phyloP scores from a whole-genome alignment of 1,140 invertebrate species.

The Lordiphosa stackelbergi region DNA sequence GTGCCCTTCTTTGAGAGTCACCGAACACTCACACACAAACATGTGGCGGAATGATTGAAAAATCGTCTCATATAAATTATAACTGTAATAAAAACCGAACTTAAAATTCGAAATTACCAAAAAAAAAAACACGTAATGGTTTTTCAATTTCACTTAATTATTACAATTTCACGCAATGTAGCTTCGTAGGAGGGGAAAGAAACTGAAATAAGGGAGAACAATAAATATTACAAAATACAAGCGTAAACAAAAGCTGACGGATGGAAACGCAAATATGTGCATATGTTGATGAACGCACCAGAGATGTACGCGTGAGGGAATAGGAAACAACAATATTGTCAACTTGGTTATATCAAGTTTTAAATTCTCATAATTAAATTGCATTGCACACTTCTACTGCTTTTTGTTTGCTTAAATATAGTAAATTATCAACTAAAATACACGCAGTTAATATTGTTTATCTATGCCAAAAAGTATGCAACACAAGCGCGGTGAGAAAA shows the following conservation, averaged over 20 bases:
- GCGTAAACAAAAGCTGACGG: conserved; percentile 16
- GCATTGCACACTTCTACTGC: no score
- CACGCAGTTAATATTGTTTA: no score
- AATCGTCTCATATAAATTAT: conserved; percentile 73
- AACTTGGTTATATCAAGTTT: background rate
- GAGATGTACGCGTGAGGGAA: no score
- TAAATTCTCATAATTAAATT: background rate
- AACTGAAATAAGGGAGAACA: conserved; percentile 5
- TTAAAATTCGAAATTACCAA: background rate
- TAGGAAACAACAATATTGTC: no score
- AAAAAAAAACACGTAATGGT: conserved; percentile 41
- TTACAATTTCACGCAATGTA: conserved; percentile 44
- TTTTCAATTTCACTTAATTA: conserved; percentile 62
- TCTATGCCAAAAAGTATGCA: no score
- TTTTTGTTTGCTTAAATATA: no score
- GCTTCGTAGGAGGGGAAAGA: conserved; percentile 16
- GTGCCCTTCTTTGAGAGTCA: conserved; percentile 35
- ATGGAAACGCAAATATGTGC: background rate
- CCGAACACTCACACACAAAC: conserved; percentile 22
- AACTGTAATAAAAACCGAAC: conserved; percentile 63
- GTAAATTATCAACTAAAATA: no score
- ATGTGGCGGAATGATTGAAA: conserved; percentile 62
- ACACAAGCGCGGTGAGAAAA: no score
- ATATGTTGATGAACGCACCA: background rate
- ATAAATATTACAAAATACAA: conserved; percentile 33